A percentile compares a stretch with the other conserved stretches of the same genome.
Evolutionary conservation across 2,888 invertebrate species (phyloP).

Genomic region (Tenthredo scrophulariae): DNA sequence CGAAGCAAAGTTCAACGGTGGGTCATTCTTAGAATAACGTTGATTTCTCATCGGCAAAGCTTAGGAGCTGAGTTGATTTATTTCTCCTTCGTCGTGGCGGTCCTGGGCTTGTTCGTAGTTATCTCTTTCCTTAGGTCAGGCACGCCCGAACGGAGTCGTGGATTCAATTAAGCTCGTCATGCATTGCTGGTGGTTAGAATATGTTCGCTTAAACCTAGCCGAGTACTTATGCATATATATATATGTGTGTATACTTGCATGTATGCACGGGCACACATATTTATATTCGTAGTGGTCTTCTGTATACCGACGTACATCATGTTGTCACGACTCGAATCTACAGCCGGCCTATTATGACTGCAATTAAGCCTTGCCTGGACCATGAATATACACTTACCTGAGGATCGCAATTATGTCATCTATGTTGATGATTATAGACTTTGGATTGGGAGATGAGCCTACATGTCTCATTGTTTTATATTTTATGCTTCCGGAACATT

Average conservation of each 20-base stretch:
- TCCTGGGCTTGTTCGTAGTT: slow-evolving; percentile 42
- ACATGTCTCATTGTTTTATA: neutral
- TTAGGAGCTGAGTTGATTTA: slow-evolving; percentile 35
- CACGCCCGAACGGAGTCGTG: slow-evolving; percentile 51
- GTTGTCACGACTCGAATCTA: slow-evolving; percentile 32
- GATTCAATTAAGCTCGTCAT: slow-evolving; percentile 53
- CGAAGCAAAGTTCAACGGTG: slow-evolving; percentile 16
- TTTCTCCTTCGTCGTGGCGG: slow-evolving; percentile 22
- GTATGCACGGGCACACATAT: neutral
- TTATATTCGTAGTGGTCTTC: neutral
- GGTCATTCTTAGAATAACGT: neutral
- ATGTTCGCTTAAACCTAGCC: slow-evolving; percentile 29
- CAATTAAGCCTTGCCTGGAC: slow-evolving; percentile 41
- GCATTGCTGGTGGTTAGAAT: slow-evolving; percentile 48
- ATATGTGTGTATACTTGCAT: neutral
- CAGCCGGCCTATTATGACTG: slow-evolving; percentile 43
- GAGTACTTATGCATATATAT: slow-evolving; percentile 16
- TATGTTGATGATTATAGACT: neutral
- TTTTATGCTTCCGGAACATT: slow-evolving; percentile 20
- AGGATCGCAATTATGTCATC: slow-evolving; percentile 32
- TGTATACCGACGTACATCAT: neutral
- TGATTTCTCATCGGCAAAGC: slow-evolving; percentile 22
- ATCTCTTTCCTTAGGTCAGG: slow-evolving; percentile 46
- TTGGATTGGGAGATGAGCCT: slow-evolving; percentile 7
- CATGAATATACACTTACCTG: slow-evolving; percentile 7